Evolutionary conservation across 2,797 vertebrate species (phyloP).

Genomic region (Allobates femoralis): DNA sequence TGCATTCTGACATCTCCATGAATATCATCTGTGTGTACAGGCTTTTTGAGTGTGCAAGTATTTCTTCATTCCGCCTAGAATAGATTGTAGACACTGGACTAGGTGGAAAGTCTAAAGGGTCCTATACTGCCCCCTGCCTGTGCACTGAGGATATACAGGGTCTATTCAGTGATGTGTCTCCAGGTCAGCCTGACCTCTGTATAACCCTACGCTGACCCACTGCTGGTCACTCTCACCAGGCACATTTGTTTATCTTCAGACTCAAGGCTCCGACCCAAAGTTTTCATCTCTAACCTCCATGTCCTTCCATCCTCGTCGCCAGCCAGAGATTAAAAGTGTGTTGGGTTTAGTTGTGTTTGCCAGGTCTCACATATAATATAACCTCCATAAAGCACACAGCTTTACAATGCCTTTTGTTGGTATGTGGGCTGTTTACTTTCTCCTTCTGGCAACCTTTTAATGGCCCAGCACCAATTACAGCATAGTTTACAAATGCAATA

Average conservation of each 20-base stretch:
- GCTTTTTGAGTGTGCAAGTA: neutral
- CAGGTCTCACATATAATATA: constrained; percentile 52
- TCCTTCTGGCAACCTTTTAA: constrained; percentile 50
- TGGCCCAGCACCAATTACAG: constrained; percentile 49
- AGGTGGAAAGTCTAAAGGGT: neutral
- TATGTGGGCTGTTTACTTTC: constrained; percentile 59
- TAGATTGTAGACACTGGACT: neutral
- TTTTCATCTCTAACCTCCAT: constrained; percentile 67
- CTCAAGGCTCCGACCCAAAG: constrained; percentile 71
- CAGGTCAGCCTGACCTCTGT: constrained; percentile 86
- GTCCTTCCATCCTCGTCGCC: constrained; percentile 65
- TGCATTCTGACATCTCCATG: neutral
- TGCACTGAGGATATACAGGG: neutral
- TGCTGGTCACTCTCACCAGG: constrained; percentile 82
- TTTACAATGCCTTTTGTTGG: constrained; percentile 56
- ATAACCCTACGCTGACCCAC: constrained; percentile 87
- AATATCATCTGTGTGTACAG: neutral
- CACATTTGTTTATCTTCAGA: constrained; percentile 81
- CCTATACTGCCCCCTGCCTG: constrained; percentile 49
- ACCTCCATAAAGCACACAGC: constrained; percentile 52
- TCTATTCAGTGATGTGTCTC: constrained; percentile 64
- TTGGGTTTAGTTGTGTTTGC: constrained; percentile 60
- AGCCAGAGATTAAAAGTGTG: constrained; percentile 63
- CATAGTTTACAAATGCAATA: constrained; percentile 41
- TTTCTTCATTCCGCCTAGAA: neutral